Evolutionary conservation across 2,797 vertebrate genomes (phyloP).

Genomic region (Cetoscarus ocellatus): DNA sequence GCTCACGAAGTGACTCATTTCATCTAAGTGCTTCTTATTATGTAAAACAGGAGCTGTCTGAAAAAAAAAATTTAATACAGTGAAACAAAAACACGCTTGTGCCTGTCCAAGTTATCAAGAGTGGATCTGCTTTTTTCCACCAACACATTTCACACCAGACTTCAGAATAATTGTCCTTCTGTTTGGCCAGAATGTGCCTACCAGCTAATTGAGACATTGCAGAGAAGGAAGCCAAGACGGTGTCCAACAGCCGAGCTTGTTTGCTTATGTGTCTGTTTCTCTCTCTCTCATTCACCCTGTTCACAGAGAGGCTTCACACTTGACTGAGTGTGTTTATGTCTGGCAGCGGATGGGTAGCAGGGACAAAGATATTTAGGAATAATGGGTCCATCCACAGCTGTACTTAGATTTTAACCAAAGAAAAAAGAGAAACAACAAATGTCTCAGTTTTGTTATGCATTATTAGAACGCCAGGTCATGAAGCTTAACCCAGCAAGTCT

Average conservation of each 20-base stretch:
- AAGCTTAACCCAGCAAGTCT: slow-evolving; percentile 38
- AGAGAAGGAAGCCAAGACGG: slow-evolving; percentile 33
- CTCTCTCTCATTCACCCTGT: slow-evolving; percentile 40
- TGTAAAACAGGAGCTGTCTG: slow-evolving; percentile 13
- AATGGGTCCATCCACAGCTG: slow-evolving; percentile 1
- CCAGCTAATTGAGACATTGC: slow-evolving; percentile 64
- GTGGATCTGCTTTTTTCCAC: slow-evolving; percentile 43
- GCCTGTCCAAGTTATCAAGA: slow-evolving; percentile 36
- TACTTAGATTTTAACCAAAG: slow-evolving; percentile 19
- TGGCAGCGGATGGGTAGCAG: slow-evolving; percentile 1
- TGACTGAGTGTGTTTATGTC: slow-evolving; percentile 19
- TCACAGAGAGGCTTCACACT: slow-evolving; percentile 18
- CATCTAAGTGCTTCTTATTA: slow-evolving; percentile 8
- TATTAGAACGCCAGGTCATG: slow-evolving; percentile 39
- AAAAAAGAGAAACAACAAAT: slow-evolving; percentile 9
- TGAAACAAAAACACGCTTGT: slow-evolving; percentile 26
- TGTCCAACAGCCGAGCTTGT: slow-evolving; percentile 36
- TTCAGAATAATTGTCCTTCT: slow-evolving; percentile 67
- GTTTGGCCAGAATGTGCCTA: slow-evolving; percentile 52
- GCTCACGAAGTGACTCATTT: slow-evolving; percentile 19
- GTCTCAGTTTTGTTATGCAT: background rate
- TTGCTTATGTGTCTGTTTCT: slow-evolving; percentile 36
- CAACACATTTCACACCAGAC: slow-evolving; percentile 63
- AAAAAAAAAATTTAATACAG: slow-evolving; percentile 25
- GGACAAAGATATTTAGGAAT: slow-evolving; percentile 15